These are phyloP conservation scores for Heliconius charithonia DNA, from an alignment of 2,888 invertebrate genomes.

Conservation along the genomic window DNA sequence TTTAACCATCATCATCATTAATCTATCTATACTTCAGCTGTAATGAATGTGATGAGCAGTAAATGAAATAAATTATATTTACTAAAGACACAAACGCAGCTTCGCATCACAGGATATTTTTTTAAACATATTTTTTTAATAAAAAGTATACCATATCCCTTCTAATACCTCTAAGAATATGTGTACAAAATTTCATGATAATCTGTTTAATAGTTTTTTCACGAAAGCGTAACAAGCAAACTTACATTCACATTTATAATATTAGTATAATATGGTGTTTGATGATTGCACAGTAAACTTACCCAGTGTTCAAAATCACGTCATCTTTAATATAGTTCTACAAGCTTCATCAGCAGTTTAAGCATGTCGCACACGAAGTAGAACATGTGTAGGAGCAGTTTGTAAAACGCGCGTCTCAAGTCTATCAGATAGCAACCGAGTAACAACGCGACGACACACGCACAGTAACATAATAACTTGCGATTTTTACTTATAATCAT, in stretches of 20 bases:
- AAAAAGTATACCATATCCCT: too few relatives aligned
- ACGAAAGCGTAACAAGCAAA: too few relatives aligned
- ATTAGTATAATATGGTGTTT: too few relatives aligned
- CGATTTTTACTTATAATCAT: slow-evolving; percentile 73
- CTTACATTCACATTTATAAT: too few relatives aligned
- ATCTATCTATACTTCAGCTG: not conserved
- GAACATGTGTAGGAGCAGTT: slow-evolving; percentile 69
- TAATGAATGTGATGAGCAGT: not conserved
- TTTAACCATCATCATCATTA: not conserved
- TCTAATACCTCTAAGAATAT: too few relatives aligned
- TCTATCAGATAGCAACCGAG: slow-evolving; percentile 66
- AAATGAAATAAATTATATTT: not conserved
- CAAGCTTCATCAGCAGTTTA: slow-evolving; percentile 74
- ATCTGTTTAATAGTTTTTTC: too few relatives aligned
- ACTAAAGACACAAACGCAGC: not conserved
- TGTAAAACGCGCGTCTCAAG: slow-evolving; percentile 73
- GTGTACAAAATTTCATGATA: too few relatives aligned
- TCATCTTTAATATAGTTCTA: slow-evolving; percentile 70
- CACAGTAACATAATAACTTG: slow-evolving; percentile 64
- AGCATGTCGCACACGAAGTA: slow-evolving; percentile 74
- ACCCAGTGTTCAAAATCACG: slow-evolving; percentile 45
- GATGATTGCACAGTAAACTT: slow-evolving; percentile 14
- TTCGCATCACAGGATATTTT: too few relatives aligned
- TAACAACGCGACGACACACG: slow-evolving; percentile 59
- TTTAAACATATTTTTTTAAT: too few relatives aligned